These are phyloP conservation scores for Microcebus jonahi DNA, from an alignment of 2,113 vertebrate genomes.

Conservation along the genomic window DNA sequence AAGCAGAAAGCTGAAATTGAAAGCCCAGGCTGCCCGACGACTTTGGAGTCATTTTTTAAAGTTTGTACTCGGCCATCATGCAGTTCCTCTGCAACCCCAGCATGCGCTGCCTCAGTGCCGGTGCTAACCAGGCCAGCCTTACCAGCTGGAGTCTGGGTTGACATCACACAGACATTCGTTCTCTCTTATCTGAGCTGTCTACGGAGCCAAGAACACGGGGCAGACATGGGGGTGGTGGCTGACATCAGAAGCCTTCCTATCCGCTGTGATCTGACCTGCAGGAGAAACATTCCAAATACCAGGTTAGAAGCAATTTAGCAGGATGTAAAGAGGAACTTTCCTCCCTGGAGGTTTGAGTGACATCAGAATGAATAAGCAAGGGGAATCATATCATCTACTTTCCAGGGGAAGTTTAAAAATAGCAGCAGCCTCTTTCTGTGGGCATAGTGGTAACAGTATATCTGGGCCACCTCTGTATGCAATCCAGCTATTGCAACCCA, in stretches of 20 bases:
- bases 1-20: background rate
- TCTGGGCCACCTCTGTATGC: conserved; percentile 33
- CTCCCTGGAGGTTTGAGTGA: conserved; percentile 61
- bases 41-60: background rate
- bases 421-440: conserved; percentile 45
- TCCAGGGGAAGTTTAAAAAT: conserved; percentile 70
- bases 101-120: background rate
- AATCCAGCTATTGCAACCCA: background rate
- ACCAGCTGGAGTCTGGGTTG: background rate
- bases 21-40: background rate
- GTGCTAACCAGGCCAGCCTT: no score
- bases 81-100: background rate
- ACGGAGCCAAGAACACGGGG: background rate
- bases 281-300: conserved; percentile 43
- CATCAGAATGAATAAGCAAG: conserved; percentile 71
- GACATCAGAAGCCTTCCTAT: conserved; percentile 22
- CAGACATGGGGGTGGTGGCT: background rate
- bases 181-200: background rate
- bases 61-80: no score
- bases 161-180: background rate
- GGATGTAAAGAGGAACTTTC: conserved; percentile 33
- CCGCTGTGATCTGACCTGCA: conserved; percentile 44
- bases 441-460: conserved; percentile 42
- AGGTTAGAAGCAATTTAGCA: conserved; percentile 1
- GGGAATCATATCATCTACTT: conserved; percentile 59